phyloP scores from a whole-genome alignment of 2,797 vertebrate species.

The Amniataba percoides region DNA sequence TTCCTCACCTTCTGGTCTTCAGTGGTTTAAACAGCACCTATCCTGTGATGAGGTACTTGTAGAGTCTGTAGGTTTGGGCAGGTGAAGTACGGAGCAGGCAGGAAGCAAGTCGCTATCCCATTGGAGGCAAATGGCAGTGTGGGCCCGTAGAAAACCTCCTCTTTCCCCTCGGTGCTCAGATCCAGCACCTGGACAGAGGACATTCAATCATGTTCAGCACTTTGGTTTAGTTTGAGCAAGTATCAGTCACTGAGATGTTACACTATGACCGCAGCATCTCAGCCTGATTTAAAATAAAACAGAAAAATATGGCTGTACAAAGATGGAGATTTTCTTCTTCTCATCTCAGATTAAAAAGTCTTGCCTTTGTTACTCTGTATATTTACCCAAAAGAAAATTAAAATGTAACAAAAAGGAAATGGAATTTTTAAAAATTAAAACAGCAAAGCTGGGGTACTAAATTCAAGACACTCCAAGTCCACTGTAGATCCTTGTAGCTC shows the following conservation, averaged over 20 bases:
- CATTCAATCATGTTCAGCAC: not conserved
- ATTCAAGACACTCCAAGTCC: not conserved
- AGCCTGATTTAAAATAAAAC: no score
- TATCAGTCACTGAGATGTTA: no score
- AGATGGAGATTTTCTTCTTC: not conserved
- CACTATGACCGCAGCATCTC: not conserved
- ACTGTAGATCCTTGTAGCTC: not conserved
- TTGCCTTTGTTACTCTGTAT: not conserved
- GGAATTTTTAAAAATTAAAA: not conserved
- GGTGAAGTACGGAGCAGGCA: slow-evolving; percentile 95
- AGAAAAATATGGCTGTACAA: no score
- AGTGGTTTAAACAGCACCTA: slow-evolving; percentile 85
- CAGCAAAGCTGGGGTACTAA: not conserved
- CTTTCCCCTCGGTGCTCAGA: slow-evolving; percentile 94
- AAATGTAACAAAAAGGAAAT: no score
- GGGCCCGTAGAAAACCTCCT: slow-evolving; percentile 97
- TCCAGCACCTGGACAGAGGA: slow-evolving; percentile 90
- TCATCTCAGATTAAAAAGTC: no score
- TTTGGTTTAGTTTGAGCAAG: not conserved
- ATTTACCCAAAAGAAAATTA: no score
- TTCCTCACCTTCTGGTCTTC: slow-evolving; percentile 9
- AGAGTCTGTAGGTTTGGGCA: slow-evolving; percentile 96
- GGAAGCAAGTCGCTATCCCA: slow-evolving; percentile 94
- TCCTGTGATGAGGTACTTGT: slow-evolving; percentile 97
- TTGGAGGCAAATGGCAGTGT: slow-evolving; percentile 97